Conservation (phyloP, 2,797 vertebrate species). For the Gephyroberyx darwinii region DNA sequence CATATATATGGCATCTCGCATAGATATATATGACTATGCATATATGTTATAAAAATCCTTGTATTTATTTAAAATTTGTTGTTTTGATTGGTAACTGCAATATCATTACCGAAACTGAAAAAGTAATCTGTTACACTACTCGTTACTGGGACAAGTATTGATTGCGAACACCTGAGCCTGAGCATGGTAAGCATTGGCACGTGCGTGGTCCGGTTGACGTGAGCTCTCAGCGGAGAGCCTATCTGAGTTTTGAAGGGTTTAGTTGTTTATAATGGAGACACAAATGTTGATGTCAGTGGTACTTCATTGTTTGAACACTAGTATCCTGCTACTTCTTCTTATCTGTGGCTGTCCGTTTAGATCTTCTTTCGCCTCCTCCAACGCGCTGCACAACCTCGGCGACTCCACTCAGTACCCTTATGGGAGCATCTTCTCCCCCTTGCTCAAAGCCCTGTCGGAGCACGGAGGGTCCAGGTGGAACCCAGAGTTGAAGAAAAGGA, state of each 20-base stretch:
- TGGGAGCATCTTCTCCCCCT: slow-evolving; percentile 81
- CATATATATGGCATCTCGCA: no score
- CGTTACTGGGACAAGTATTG: slow-evolving; percentile 33
- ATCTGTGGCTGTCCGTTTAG: slow-evolving; percentile 30
- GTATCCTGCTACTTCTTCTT: slow-evolving; percentile 60
- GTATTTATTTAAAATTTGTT: no score
- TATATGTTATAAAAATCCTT: no score
- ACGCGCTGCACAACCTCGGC: slow-evolving; percentile 37
- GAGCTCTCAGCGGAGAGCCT: slow-evolving; percentile 45
- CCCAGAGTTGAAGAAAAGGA: slow-evolving; percentile 55
- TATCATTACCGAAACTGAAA: no score
- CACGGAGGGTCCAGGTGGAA: slow-evolving; percentile 75
- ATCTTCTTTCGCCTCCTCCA: slow-evolving; percentile 32
- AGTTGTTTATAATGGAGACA: slow-evolving; percentile 67
- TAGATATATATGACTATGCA: no score
- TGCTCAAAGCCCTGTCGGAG: slow-evolving; percentile 86
- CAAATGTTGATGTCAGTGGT: slow-evolving; percentile 49
- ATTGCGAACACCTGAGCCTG: slow-evolving; percentile 80
- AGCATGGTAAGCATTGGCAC: slow-evolving; percentile 56
- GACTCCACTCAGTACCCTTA: slow-evolving; percentile 57
- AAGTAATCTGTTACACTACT: no score
- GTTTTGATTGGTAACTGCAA: no score
- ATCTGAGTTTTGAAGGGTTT: slow-evolving; percentile 35
- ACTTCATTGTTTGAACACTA: slow-evolving; percentile 41
- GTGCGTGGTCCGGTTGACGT: slow-evolving; percentile 56